Evolutionary conservation across 2,113 vertebrate genomes (phyloP).

Genomic region (Ibidorhyncha struthersii): DNA sequence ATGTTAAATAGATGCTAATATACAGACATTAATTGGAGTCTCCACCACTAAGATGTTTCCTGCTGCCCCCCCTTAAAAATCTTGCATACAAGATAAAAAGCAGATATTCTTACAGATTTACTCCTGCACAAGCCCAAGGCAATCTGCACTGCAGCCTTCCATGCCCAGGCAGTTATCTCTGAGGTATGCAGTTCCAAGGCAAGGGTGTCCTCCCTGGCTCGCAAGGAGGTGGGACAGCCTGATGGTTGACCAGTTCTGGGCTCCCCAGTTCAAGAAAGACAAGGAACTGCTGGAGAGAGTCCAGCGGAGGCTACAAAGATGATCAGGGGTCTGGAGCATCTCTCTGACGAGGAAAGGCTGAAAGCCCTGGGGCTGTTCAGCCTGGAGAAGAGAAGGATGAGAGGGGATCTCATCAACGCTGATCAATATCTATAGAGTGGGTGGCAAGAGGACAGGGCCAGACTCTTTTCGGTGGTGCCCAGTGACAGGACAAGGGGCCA

Average conservation of each 20-base stretch:
- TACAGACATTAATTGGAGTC: background rate
- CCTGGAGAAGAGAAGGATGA: background rate
- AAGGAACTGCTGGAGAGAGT: background rate
- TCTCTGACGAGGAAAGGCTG: background rate
- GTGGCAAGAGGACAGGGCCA: background rate
- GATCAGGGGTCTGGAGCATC: background rate
- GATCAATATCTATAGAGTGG: background rate
- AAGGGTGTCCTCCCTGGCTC: background rate
- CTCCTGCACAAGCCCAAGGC: background rate
- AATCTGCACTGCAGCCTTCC: background rate
- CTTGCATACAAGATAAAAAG: background rate
- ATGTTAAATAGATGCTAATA: background rate
- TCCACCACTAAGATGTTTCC: background rate
- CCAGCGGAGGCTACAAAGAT: background rate
- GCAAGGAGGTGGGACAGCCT: background rate
- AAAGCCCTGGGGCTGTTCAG: background rate
- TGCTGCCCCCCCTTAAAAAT: background rate
- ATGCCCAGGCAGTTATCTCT: background rate
- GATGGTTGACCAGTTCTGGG: background rate
- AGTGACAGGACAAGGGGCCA: background rate
- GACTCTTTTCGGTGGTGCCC: background rate
- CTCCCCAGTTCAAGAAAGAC: background rate
- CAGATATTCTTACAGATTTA: background rate
- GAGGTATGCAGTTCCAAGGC: fast-evolving
- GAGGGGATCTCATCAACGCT: background rate